Base-by-base conservation (phyloP, 1,140 invertebrate species). In the Atopsyche davidsoni region DNA sequence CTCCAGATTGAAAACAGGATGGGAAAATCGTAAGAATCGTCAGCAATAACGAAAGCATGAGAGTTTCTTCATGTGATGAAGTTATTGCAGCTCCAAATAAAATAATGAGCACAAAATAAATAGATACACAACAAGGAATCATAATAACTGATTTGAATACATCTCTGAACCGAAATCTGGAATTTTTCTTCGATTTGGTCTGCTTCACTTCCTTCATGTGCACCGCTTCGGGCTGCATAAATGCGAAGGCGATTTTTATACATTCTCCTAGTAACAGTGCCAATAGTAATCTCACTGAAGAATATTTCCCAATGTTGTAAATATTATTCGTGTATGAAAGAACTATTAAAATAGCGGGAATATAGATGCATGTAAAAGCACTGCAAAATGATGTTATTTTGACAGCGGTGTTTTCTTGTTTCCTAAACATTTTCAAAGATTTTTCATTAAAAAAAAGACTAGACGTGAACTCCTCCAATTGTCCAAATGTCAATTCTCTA, bases 61-160 rank as follows among this genome's bases (percentile, higher is more conserved):
- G 75, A 2, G 86, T 89, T 63, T 87, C 81, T 61, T 84, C 78
- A 35, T 80, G 75, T 49, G 79, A 73, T 3, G 72, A 73, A 16
- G 79, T 64, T 6, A 86, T 58, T 32, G 85, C 82, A 3, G 86
- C 87, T 24, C 87, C 87, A 64, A 86, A 89, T n/a, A 89, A 63
- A 46, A 89, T 75, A 18, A 82, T 80, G 14, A 51, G 21, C 7
- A 47, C 21, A 21, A 56, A 56, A 40, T 51, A 56, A 16, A 42
- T 51, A 19, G 17, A 14, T 0, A 32, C 39, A 25, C 54, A 48
- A 3, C 25, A 25, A n/a, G 49, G 49, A 6, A 56, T 40, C 34
- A 56, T 51, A 9, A 52, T 23, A 16, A 52, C 10, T 7, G 38
- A 42, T 39, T 52, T 52, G 18, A 51, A 38, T 6, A 52, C 16